Conservation (phyloP, 2,113 vertebrate genomes). For the Rousettus leschenaultii region DNA sequence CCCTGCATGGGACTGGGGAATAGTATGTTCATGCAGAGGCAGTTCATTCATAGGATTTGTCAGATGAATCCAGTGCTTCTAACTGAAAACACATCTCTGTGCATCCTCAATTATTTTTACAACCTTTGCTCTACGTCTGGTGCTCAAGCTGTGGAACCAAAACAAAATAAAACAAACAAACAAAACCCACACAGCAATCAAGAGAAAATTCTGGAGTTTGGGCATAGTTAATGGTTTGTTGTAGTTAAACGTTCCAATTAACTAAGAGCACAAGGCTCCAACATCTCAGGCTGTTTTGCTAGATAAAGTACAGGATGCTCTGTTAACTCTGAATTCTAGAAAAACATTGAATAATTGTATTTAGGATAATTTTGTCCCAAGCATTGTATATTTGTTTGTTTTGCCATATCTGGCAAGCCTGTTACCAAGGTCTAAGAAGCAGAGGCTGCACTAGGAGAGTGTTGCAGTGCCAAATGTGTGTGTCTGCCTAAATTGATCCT, state of each 20-base stretch:
- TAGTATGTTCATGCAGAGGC: rapidly evolving
- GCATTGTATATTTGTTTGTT: neutral
- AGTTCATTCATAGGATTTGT: neutral
- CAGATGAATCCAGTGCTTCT: neutral
- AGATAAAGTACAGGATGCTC: neutral
- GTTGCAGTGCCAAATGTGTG: rapidly evolving
- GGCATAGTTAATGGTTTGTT: neutral
- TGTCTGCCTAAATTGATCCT: no score
- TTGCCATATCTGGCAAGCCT: neutral
- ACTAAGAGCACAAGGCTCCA: neutral
- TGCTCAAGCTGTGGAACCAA: neutral
- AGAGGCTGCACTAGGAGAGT: neutral
- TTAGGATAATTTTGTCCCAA: neutral
- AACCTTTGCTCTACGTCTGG: neutral
- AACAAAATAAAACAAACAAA: neutral
- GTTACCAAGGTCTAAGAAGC: neutral
- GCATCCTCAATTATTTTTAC: neutral
- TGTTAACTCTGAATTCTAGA: neutral
- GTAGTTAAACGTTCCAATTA: neutral
- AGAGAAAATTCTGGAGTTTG: neutral
- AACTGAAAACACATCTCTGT: neutral
- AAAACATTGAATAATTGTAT: neutral
- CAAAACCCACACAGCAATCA: neutral
- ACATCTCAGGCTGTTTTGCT: neutral
- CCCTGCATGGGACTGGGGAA: neutral